Base-by-base conservation (phyloP, 2,113 vertebrate species). In the Dipodomys spectabilis region DNA sequence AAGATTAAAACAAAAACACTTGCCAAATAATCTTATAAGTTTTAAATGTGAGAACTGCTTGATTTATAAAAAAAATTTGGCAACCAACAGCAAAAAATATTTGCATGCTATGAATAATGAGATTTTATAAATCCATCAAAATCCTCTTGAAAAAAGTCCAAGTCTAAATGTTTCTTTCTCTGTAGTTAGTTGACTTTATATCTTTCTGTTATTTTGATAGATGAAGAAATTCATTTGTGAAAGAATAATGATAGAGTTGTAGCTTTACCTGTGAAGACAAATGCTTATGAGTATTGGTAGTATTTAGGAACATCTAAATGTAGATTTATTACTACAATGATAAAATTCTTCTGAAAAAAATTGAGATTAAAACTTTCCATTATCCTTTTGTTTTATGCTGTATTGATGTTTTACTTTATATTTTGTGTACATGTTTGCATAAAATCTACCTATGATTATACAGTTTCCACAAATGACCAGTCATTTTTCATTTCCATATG, bases 41-140 rank as follows among this genome's bases (percentile, higher is more conserved):
- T 73, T 93, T 82, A 67, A 83, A 73, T 32, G 5, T 77, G 35
- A 44, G 25, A 3, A 64, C 39, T 86, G 3, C 19, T 89, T 69
- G 8, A 72, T 62, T 57, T 89, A 49, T 78, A 11, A 83, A 65
- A 27, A 65, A 80, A 64, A 39, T 39, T 6, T n/a, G 49, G 15
- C 35, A 89, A 72, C 12, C 32, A 45, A 73, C 13, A 67, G 86
- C 78, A 69, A 93, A 91, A 23, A n/a, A n/a, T 73, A 25, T 85
- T 85, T 91, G 7, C 3, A 27, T 86, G 23, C 23, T 77, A 92
- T 8, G 9, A 86, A 84, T 67, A 45, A 72, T 60, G 35, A 72
- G 18, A 53, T 18, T 27, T 16, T 74, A 7, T n/a, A 85, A 74
- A 72, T 73, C 15, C 68, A 18, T 69, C 86, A 71, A 25, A 73